Base-by-base conservation (phyloP, 2,888 invertebrate species). In the Ptychoptera albimana region DNA sequence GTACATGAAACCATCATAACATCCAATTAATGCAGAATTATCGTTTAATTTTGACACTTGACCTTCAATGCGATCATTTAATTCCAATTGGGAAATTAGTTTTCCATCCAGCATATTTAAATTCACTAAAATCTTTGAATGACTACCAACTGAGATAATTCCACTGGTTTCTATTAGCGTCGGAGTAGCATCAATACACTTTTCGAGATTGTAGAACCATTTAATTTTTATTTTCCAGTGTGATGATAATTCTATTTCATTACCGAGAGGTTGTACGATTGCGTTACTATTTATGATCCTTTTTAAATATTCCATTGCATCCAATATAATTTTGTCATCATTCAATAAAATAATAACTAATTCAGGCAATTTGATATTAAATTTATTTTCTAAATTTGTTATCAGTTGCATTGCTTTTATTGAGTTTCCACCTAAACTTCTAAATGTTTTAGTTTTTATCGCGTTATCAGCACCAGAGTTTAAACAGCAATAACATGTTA, bases 161-260 rank as follows among this genome's bases (percentile, higher is more conserved):
- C 57, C 53, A 11, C 58, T 57, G 42, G 45, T 56, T 52, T 58
- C 61, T 51, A 72, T 71, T 42, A 76, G 51, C 15, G 72, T 65
- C 14, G 86, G 83, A 11, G 84, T 74, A 8, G 84, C 79, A 70
- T 91, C 89, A 9, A 91, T 75, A 67, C 91, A 91, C 63, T 87
- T 89, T 36, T 72, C 69, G 42, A 82, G 72, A 60, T 83, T 64
- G 58, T 69, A 72, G 49, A 64, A 68, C 42, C 45, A 51, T 13
- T 34, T 39, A n/a, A 46, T 41, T 15, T 46, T 11, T 9, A 49
- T 39, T 35, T 37, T 46, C 23, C 23, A 23, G 3, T 23, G 3
- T 23, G 23, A 9, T 45, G 43, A n/a, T 36, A 42, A 23, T 23
- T 23, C 7, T 5, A 23, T 23, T 23, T 23, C 7, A 6, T 42